Percentiles rank a stretch among this genome's conserved stretches.
Conservation (phyloP, 2,797 vertebrate species). For the Chelon labrosus region DNA sequence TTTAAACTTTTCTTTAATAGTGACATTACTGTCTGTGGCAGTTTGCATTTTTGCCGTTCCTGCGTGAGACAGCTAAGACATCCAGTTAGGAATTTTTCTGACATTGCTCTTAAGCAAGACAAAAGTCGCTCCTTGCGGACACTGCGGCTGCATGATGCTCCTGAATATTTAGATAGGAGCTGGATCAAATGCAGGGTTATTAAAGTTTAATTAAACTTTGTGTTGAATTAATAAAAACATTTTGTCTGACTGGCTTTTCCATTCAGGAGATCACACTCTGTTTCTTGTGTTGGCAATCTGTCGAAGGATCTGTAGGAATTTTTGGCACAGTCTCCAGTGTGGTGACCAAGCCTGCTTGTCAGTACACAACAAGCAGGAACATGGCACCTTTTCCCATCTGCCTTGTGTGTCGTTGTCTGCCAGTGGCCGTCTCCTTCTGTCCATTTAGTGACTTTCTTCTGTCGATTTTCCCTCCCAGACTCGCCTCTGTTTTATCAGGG, state of each 20-base stretch:
- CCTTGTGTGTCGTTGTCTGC: not conserved
- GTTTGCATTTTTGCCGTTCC: not conserved
- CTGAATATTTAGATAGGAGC: not conserved
- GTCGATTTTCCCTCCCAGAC: slow-evolving; percentile 57
- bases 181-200: not conserved
- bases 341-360: slow-evolving; percentile 25
- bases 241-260: not conserved
- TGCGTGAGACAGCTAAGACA: not conserved
- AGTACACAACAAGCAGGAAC: slow-evolving; percentile 22
- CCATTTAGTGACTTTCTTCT: slow-evolving; percentile 63
- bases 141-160: not conserved
- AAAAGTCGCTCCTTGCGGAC: not conserved
- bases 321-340: not conserved
- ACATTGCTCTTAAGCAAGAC: not conserved
- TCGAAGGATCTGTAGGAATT: slow-evolving; percentile 6
- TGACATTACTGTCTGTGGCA: slow-evolving; percentile 16
- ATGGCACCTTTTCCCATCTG: slow-evolving; percentile 13
- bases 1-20: slow-evolving; percentile 32
- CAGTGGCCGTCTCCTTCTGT: slow-evolving; percentile 37
- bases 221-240: too few species aligned
- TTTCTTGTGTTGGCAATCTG: not conserved
- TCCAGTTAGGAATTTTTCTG: not conserved
- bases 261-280: not conserved
- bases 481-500: slow-evolving; percentile 81
- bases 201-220: not conserved